Evolutionary conservation across 2,113 vertebrate genomes (phyloP).

Genomic region (Bothrops jararaca): DNA sequence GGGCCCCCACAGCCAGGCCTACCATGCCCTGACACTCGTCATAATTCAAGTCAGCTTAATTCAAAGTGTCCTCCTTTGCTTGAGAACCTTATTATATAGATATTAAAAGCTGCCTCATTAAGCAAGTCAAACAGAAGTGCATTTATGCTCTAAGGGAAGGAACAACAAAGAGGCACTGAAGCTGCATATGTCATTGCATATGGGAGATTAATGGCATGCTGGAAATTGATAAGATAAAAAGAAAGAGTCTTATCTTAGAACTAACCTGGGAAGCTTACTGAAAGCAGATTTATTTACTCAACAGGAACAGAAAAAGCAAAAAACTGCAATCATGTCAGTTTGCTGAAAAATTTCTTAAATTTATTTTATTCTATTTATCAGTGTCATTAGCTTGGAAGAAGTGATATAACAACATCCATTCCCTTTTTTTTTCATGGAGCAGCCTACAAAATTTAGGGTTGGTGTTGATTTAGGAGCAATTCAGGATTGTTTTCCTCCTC

Average conservation of each 20-base stretch:
- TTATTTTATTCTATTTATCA: not conserved
- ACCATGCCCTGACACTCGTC: too few relatives aligned
- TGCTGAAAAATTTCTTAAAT: not conserved
- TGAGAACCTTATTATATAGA: not conserved
- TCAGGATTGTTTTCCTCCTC: not conserved
- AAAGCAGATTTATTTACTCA: not conserved
- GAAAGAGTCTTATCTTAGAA: not conserved
- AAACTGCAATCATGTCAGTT: not conserved
- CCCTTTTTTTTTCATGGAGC: not conserved
- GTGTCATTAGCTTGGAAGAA: not conserved
- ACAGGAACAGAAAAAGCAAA: not conserved
- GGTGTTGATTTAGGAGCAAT: not conserved
- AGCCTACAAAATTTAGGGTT: not conserved
- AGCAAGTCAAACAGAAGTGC: not conserved
- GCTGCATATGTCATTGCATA: not conserved
- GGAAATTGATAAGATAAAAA: not conserved
- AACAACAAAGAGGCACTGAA: not conserved
- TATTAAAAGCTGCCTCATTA: not conserved
- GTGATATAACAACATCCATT: not conserved
- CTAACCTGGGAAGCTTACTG: not conserved
- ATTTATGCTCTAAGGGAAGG: not conserved
- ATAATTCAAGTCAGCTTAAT: not conserved
- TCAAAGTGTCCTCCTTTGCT: not conserved
- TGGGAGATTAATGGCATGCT: not conserved
- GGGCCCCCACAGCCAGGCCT: too few relatives aligned